Evolutionary conservation across 2,113 vertebrate genomes (phyloP).

Genomic region (Plecotus auritus): DNA sequence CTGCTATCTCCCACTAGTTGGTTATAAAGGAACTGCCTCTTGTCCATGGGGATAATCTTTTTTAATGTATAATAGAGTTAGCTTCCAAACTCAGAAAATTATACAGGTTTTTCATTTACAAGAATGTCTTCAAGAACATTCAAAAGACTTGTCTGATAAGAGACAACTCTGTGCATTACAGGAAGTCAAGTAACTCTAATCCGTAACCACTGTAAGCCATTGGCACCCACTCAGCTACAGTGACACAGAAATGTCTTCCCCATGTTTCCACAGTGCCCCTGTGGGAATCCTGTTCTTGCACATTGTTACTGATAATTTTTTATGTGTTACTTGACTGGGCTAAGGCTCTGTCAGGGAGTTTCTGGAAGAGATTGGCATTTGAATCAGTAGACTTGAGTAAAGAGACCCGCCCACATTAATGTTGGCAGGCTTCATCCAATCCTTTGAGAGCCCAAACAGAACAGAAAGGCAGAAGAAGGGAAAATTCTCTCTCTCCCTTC

Average conservation of each 20-base stretch:
- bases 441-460: not conserved
- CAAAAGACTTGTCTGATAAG: not conserved
- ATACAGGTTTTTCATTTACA: not conserved
- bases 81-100: constrained; percentile 7
- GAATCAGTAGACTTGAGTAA: not conserved
- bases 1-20: not conserved
- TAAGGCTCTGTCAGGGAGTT: not conserved
- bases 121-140: not conserved
- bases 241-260: not conserved
- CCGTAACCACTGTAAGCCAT: not conserved
- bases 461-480: not conserved
- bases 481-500: not conserved
- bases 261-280: not conserved
- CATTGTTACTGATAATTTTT: not conserved
- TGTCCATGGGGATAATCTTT: too few species aligned
- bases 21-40: not conserved
- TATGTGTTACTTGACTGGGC: not conserved
- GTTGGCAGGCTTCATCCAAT: not conserved
- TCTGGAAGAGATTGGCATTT: not conserved
- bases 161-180: not conserved
- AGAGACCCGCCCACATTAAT: not conserved
- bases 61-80: not conserved
- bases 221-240: not conserved
- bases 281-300: not conserved
- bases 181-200: not conserved